Percentiles rank a stretch among this genome's conserved stretches.
Evolutionary conservation across 35 echinoderm and acorn worm species (phyloP).

Genomic region (Holothuria glaberrima): DNA sequence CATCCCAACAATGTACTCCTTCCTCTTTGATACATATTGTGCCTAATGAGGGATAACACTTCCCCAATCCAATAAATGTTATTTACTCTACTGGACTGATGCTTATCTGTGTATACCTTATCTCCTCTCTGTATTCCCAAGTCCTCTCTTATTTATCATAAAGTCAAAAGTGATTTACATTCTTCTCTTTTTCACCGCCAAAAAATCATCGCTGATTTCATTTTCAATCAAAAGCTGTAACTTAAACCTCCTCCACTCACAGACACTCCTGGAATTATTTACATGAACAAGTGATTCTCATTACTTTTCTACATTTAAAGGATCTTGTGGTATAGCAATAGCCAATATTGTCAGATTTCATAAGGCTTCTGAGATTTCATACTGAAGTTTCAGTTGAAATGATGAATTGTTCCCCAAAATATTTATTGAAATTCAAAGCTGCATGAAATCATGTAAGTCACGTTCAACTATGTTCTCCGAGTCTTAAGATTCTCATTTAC

Average conservation of each 20-base stretch:
- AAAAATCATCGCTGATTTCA: slow-evolving; percentile 45
- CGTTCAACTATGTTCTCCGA: too few relatives aligned
- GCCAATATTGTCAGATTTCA: too few relatives aligned
- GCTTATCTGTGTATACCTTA: not conserved
- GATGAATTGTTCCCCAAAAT: too few relatives aligned
- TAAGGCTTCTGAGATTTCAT: too few relatives aligned
- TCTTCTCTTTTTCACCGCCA: slow-evolving; percentile 31
- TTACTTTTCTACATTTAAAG: too few relatives aligned
- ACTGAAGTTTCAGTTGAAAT: too few relatives aligned
- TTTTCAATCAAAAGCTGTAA: slow-evolving; percentile 27
- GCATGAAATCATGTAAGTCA: too few relatives aligned
- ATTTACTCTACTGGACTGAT: not conserved
- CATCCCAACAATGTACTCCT: too few relatives aligned
- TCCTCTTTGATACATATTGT: not conserved
- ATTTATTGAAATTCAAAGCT: too few relatives aligned
- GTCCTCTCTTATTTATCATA: slow-evolving; percentile 29
- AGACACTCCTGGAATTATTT: not conserved
- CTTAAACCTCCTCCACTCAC: slow-evolving; percentile 3
- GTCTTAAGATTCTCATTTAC: too few relatives aligned
- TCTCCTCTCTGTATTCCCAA: slow-evolving; percentile 15
- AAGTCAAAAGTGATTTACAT: slow-evolving; percentile 29
- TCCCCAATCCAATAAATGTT: slow-evolving; percentile 46
- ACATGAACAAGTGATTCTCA: too few relatives aligned
- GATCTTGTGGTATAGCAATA: too few relatives aligned
- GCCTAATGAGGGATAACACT: slow-evolving; percentile 23